Percentiles rank a stretch among this genome's conserved stretches.
phyloP scores from a whole-genome alignment of 2,888 invertebrate species.

The Chaetogeoica ovagalla region DNA sequence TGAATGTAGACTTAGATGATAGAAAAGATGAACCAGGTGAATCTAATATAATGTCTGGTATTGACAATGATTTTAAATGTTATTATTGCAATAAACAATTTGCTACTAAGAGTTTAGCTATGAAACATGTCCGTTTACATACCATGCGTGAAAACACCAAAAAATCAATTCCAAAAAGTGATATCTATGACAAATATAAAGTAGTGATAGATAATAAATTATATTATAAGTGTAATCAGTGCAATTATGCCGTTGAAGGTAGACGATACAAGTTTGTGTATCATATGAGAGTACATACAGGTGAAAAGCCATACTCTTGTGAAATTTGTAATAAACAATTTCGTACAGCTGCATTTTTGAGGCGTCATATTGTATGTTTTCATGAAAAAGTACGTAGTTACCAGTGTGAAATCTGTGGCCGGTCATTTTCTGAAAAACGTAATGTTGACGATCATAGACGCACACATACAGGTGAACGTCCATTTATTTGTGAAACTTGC shows the following conservation, averaged over 20 bases:
- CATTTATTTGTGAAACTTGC: slow-evolving; percentile 62
- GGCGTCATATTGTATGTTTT: slow-evolving; percentile 63
- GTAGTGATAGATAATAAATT: slow-evolving; percentile 59
- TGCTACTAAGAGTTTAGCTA: slow-evolving; percentile 17
- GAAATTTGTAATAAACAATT: slow-evolving; percentile 56
- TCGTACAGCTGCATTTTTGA: slow-evolving; percentile 55
- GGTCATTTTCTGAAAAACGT: slow-evolving; percentile 62
- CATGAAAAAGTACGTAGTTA: slow-evolving; percentile 62
- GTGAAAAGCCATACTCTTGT: slow-evolving; percentile 57
- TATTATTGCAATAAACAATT: slow-evolving; percentile 51
- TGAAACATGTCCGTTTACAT: slow-evolving; percentile 40
- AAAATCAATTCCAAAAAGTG: slow-evolving; percentile 7
- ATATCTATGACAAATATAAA: slow-evolving; percentile 55
- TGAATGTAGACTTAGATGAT: neutral
- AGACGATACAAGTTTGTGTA: slow-evolving; percentile 51
- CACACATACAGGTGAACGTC: slow-evolving; percentile 61
- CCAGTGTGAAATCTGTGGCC: slow-evolving; percentile 63
- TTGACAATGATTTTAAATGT: slow-evolving; percentile 46
- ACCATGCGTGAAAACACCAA: neutral
- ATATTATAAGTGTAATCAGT: slow-evolving; percentile 61
- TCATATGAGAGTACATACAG: slow-evolving; percentile 56
- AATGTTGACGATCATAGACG: slow-evolving; percentile 61
- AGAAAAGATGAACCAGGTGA: neutral
- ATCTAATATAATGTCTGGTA: slow-evolving; percentile 36
- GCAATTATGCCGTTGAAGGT: slow-evolving; percentile 55